Evolutionary conservation across 2,797 vertebrate species (phyloP), one percentile per base, ranked within the genome.

Genomic region (Vireo griseus): DNA sequence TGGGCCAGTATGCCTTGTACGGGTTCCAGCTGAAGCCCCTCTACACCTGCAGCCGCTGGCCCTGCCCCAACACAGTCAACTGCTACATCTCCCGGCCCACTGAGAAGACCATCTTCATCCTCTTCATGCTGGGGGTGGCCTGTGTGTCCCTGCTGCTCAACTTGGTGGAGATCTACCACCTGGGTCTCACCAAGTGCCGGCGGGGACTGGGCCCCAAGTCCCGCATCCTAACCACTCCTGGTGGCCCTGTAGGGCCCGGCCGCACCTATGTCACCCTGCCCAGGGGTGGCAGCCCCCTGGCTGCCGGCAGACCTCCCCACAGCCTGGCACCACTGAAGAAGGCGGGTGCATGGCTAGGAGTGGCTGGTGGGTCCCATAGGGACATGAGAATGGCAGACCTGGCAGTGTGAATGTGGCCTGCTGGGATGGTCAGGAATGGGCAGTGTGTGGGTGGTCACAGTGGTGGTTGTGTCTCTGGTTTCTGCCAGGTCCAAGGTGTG

Each of bases 71-170:
- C 71, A 94, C 98, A 0, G 99, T 99, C 63, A 99, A 99, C 97
- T 99, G 99, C 97, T 99, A 99, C 97, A 98, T 99, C 93, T 99
- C 99, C 11, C 97, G 98, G 26, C 98, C 99, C 54, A 99, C 99
- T 0, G 98, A 99, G 97, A 99, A 99, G 95, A 99, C 98, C 9
- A 94, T 99, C 94, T 99, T 99, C 96, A 98, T 99, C 81, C 88
- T 99, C 71, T 99, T 99, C 96, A 99, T 99, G 98, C 96, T 99
- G 71, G 98, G 96, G 3, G 98, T 98, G 86, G 98, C 99, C 57
- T 98, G 98, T 1, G 55, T 99, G 85, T 99, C 99, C 5, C 96
- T 99, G 90, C 97, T 99, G 85, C 98, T 99, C 79, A 99, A 99
- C 95, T 95, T 99, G 92, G 98, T 99, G 81, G 98, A 99, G 96